Conservation (phyloP, 2,113 vertebrate species). For the Meles meles region DNA sequence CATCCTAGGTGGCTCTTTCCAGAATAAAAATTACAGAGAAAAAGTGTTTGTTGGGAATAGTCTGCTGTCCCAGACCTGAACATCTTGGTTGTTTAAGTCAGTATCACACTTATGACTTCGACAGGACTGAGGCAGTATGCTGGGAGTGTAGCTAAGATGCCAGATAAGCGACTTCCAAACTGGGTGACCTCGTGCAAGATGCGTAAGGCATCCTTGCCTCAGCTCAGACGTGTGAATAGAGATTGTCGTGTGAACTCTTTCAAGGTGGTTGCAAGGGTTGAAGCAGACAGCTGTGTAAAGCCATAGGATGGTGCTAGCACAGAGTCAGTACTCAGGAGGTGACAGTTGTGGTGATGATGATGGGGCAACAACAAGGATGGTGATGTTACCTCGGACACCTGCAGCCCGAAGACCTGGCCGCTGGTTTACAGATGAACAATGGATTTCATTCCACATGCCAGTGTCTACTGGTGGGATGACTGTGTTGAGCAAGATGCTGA, state of each 20-base stretch:
- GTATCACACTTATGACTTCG: not conserved
- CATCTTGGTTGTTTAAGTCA: not conserved
- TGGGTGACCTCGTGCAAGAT: not conserved
- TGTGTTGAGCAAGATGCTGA: not conserved
- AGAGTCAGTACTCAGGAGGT: not conserved
- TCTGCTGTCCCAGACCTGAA: not conserved
- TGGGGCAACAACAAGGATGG: not conserved
- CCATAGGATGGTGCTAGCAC: not conserved
- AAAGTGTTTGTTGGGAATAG: not conserved
- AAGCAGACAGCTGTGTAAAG: not conserved
- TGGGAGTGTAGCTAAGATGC: not conserved
- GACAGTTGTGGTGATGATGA: not conserved
- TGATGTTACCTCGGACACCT: not conserved
- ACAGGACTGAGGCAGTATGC: not conserved
- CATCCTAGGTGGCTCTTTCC: not conserved
- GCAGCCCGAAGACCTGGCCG: not conserved
- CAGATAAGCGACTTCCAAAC: not conserved
- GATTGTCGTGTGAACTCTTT: not conserved
- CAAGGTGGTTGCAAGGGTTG: not conserved
- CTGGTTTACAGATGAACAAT: not conserved
- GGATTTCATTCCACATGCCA: not conserved
- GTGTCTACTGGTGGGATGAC: not conserved
- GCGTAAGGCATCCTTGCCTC: not conserved
- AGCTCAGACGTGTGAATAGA: not conserved
- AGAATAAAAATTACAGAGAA: constrained; percentile 12